Evolutionary conservation across 2,113 vertebrate genomes (phyloP).

Genomic region (Anthoscopus minutus): DNA sequence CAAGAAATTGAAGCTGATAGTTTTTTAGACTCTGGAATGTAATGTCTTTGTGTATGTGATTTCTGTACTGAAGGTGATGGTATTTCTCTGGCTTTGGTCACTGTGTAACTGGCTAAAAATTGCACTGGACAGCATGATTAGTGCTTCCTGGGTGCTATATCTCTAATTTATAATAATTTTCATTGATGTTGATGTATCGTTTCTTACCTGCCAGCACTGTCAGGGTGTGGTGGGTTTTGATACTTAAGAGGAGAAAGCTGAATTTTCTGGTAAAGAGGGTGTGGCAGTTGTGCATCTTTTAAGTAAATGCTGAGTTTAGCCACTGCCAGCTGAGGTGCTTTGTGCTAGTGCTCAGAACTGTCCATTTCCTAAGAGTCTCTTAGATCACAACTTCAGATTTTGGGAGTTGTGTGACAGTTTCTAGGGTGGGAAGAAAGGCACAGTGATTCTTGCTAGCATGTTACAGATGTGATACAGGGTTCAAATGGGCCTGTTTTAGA

Average conservation of each 20-base stretch:
- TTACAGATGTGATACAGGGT: not conserved
- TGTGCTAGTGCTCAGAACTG: not conserved
- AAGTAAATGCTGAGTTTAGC: not conserved
- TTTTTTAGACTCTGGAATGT: not conserved
- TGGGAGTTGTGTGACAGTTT: not conserved
- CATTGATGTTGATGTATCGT: accelerated
- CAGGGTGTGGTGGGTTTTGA: accelerated
- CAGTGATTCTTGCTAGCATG: accelerated
- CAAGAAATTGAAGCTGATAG: not conserved
- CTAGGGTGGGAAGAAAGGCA: not conserved
- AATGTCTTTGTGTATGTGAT: not conserved
- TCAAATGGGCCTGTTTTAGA: not conserved
- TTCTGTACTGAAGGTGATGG: not conserved
- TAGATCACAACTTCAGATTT: not conserved
- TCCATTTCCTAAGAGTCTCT: not conserved
- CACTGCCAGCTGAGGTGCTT: not conserved
- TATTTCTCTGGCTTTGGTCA: not conserved
- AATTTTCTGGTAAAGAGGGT: not conserved
- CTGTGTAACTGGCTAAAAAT: not conserved
- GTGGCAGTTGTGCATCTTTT: not conserved
- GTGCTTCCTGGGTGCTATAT: not conserved
- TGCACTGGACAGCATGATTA: not conserved
- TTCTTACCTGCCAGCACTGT: not conserved
- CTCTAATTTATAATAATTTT: not conserved
- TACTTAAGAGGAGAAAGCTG: not conserved